Percentiles rank a stretch among this genome's conserved stretches.
phyloP scores from a whole-genome alignment of 1,140 invertebrate species.

The Tribolium madens region DNA sequence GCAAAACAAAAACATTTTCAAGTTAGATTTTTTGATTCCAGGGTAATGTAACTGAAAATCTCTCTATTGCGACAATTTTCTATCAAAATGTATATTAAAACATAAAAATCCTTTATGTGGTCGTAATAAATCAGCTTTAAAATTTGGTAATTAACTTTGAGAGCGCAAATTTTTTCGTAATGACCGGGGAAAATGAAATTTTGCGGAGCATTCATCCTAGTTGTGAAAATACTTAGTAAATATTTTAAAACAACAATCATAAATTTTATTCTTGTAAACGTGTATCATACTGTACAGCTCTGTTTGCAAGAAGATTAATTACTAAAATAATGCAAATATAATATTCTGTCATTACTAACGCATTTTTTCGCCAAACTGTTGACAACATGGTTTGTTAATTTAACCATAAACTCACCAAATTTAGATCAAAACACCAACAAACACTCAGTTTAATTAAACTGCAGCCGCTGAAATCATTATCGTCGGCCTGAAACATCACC shows the following conservation, averaged over 20 bases:
- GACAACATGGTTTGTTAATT: neutral
- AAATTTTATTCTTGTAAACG: neutral
- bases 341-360: neutral
- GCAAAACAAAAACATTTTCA: neutral
- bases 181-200: too few species aligned
- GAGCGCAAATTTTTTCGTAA: too few species aligned
- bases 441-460: constrained; percentile 25
- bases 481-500: neutral
- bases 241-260: neutral
- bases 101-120: too few species aligned
- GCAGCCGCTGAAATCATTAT: constrained; percentile 3
- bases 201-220: too few species aligned
- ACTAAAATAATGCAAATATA: neutral
- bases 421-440: constrained; percentile 7
- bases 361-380: neutral
- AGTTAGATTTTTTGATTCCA: too few species aligned
- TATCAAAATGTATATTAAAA: too few species aligned
- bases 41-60: too few species aligned
- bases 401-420: constrained; percentile 7
- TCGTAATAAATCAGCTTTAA: too few species aligned
- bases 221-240: neutral
- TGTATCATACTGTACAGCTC: neutral
- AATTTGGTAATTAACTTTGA: too few species aligned
- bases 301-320: neutral
- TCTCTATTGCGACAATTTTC: too few species aligned